Conservation (phyloP, 2,113 vertebrate genomes). For the Apeltes quadracus region DNA sequence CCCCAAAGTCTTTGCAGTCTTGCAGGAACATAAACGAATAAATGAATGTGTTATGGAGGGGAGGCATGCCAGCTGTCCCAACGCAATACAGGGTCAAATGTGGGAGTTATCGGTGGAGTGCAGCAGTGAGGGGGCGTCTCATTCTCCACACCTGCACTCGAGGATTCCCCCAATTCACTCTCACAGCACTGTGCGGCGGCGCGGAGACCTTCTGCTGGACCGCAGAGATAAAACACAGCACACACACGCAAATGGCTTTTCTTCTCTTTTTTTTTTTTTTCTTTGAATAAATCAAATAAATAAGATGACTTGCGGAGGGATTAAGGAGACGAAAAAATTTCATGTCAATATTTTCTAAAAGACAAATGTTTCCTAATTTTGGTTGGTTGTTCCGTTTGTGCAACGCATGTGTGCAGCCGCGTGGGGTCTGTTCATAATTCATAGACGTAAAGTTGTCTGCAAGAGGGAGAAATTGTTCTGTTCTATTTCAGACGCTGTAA, state of each 20-base stretch:
- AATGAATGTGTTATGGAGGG: slow-evolving; percentile 35
- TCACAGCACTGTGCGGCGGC: no score
- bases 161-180: no score
- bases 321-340: slow-evolving; percentile 13
- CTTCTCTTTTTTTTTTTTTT: no score
- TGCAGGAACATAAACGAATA: slow-evolving; percentile 20
- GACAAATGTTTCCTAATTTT: slow-evolving; percentile 38
- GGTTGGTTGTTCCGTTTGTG: slow-evolving; percentile 21
- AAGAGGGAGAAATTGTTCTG: slow-evolving; percentile 5
- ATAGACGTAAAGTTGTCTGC: slow-evolving; percentile 22
- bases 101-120: slow-evolving; percentile 78
- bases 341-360: slow-evolving; percentile 23
- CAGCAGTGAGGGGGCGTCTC: slow-evolving; percentile 72
- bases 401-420: slow-evolving; percentile 5
- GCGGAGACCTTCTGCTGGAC: no score
- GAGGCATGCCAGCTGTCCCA: slow-evolving; percentile 38
- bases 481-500: not conserved
- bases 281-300: no score
- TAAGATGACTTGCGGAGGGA: slow-evolving; percentile 40
- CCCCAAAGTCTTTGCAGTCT: slow-evolving; percentile 13
- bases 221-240: no score
- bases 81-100: slow-evolving; percentile 76
- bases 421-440: slow-evolving; percentile 28
- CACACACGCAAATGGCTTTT: no score
- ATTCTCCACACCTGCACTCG: slow-evolving; percentile 65